These are phyloP conservation scores for Synanthedon myopaeformis DNA, from an alignment of 2,888 invertebrate species.

Conservation along the genomic window DNA sequence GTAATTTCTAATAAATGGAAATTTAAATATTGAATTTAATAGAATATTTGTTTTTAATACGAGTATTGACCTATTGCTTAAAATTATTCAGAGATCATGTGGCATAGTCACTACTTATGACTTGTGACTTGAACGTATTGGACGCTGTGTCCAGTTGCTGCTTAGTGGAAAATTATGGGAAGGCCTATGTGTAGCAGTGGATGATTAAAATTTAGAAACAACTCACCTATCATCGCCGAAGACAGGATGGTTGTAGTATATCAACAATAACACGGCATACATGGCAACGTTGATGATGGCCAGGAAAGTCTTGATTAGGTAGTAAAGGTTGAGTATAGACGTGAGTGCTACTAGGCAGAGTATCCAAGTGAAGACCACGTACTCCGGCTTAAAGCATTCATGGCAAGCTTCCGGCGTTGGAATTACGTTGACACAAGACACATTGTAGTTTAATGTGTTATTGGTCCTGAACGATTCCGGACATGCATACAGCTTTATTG, in stretches of 20 bases:
- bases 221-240: slow-evolving; percentile 40
- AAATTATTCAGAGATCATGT: neutral
- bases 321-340: slow-evolving; percentile 91
- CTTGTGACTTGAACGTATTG: neutral
- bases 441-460: neutral
- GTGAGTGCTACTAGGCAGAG: slow-evolving; percentile 91
- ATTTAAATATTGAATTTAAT: no score
- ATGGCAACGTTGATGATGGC: slow-evolving; percentile 81
- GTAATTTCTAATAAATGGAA: no score
- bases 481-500: slow-evolving; percentile 49
- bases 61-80: no score
- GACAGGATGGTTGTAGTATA: slow-evolving; percentile 59
- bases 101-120: neutral
- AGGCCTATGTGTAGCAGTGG: no score
- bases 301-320: slow-evolving; percentile 84
- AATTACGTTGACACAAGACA: slow-evolving; percentile 1
- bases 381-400: slow-evolving; percentile 80
- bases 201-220: slow-evolving; percentile 2
- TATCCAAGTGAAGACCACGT: slow-evolving; percentile 94
- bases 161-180: neutral
- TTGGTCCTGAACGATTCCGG: slow-evolving; percentile 19
- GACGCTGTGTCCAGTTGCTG: no score
- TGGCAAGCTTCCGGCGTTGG: slow-evolving; percentile 5
- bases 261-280: slow-evolving; percentile 78
- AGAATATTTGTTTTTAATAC: no score